These are phyloP conservation scores for Myathropa florea DNA, from an alignment of 2,888 invertebrate genomes.

Conservation along the genomic window DNA sequence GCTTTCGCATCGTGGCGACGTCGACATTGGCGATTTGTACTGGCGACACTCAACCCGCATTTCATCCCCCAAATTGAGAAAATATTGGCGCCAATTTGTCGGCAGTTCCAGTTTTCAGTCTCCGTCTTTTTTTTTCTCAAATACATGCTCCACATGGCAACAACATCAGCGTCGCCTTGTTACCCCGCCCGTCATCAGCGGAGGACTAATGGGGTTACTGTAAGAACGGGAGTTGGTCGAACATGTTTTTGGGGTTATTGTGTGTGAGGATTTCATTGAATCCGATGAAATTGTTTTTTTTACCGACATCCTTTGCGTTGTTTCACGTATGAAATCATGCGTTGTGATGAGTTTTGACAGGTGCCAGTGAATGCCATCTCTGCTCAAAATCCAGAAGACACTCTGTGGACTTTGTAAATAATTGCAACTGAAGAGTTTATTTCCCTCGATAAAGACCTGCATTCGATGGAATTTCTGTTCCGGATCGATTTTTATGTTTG, in stretches of 20 bases:
- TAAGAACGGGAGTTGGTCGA: slow-evolving; percentile 1
- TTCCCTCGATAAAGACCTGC: not conserved
- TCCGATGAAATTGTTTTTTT: too few relatives aligned
- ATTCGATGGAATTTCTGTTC: not conserved
- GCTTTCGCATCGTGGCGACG: slow-evolving; percentile 40
- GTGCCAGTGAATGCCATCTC: not conserved
- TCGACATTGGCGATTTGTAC: slow-evolving; percentile 27
- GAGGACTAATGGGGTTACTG: slow-evolving; percentile 43
- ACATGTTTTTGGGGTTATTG: slow-evolving; percentile 12
- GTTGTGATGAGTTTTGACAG: not conserved
- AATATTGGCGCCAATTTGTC: slow-evolving; percentile 65
- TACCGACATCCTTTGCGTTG: too few relatives aligned
- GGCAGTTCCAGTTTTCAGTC: slow-evolving; percentile 41
- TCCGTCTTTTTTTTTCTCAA: slow-evolving; percentile 9
- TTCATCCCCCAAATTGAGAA: slow-evolving; percentile 12
- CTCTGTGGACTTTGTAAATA: not conserved
- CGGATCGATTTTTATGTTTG: not conserved
- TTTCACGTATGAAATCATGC: not conserved
- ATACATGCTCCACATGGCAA: slow-evolving; percentile 28
- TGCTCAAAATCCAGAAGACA: not conserved
- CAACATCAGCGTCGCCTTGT: slow-evolving; percentile 27
- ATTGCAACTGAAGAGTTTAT: too few relatives aligned
- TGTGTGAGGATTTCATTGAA: not conserved
- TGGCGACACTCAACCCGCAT: slow-evolving; percentile 46
- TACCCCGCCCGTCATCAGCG: not conserved